phyloP scores from a whole-genome alignment of 2,113 vertebrate species.

The Pholis gunnellus region DNA sequence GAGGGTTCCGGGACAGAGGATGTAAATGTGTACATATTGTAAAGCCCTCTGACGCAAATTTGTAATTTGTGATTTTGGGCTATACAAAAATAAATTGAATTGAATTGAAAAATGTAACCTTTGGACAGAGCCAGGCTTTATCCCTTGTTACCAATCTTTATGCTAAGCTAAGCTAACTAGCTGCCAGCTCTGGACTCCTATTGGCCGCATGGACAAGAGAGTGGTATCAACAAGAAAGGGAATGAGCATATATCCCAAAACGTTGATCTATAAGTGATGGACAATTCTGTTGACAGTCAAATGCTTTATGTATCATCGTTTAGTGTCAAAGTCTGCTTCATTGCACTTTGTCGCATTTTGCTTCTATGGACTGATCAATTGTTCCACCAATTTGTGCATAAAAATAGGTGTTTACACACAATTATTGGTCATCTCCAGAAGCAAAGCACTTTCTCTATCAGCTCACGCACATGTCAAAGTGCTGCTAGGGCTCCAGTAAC shows the following conservation, averaged over 20 bases:
- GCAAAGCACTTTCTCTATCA: neutral
- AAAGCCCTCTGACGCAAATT: too few relatives aligned
- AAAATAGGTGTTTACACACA: neutral
- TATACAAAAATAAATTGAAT: too few relatives aligned
- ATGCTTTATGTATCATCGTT: neutral
- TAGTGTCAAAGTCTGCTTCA: neutral
- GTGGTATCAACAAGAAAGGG: neutral
- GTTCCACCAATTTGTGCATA: neutral
- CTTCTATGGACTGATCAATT: neutral
- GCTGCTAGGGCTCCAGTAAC: neutral
- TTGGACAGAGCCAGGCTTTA: neutral
- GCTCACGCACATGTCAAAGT: neutral
- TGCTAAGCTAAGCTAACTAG: conserved; percentile 2
- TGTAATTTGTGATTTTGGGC: too few relatives aligned
- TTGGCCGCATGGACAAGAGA: neutral
- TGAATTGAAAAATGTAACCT: too few relatives aligned
- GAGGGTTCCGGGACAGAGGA: too few relatives aligned
- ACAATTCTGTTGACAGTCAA: neutral
- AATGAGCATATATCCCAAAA: neutral
- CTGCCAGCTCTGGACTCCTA: neutral
- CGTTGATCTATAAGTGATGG: neutral
- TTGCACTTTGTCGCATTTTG: neutral
- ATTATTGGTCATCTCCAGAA: conserved; percentile 9
- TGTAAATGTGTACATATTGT: too few relatives aligned
- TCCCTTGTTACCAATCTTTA: neutral